Conservation (phyloP, 2,888 invertebrate genomes). For the Periphyllus acericola region DNA sequence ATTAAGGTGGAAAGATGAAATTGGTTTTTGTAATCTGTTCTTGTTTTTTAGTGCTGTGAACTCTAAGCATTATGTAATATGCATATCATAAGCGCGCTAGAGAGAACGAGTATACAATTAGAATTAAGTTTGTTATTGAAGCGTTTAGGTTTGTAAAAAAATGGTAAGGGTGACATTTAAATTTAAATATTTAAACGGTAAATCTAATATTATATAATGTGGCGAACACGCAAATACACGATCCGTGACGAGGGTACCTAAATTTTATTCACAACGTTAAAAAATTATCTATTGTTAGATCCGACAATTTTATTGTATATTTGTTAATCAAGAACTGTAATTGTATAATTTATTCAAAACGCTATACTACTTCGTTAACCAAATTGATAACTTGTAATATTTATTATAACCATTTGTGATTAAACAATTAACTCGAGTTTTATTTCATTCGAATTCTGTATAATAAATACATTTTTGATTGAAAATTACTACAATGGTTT, state of each 20-base stretch:
- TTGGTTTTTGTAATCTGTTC: neutral
- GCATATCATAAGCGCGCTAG: neutral
- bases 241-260: slow-evolving; percentile 5
- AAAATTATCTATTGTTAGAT: slow-evolving; percentile 9
- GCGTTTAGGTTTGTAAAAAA: slow-evolving; percentile 24
- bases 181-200: slow-evolving; percentile 19
- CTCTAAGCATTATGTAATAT: neutral
- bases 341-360: neutral
- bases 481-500: too few relatives aligned
- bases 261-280: neutral
- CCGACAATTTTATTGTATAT: neutral
- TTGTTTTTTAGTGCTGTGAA: neutral
- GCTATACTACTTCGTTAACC: neutral
- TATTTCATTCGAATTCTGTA: neutral
- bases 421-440: neutral
- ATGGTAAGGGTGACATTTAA: neutral
- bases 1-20: neutral
- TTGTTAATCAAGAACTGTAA: neutral
- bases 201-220: neutral
- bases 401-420: neutral
- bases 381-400: neutral
- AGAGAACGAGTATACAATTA: neutral
- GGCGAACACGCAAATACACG: neutral
- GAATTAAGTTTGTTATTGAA: neutral
- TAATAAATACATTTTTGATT: neutral